Evolutionary conservation across 2,888 invertebrate genomes (phyloP), one percentile per base, ranked within the genome.

Genomic region (Tipula vernalis): DNA sequence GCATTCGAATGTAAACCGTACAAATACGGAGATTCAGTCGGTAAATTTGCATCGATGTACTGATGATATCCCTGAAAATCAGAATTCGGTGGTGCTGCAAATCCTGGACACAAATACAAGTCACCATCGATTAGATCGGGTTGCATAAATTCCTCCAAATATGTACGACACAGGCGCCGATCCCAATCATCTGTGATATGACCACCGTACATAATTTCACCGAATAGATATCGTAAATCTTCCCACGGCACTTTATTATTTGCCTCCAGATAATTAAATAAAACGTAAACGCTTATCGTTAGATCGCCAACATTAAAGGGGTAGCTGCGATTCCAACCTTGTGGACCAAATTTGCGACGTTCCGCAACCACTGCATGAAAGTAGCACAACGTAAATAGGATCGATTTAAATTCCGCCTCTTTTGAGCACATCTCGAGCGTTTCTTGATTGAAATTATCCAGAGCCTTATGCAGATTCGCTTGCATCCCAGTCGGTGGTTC

Each of bases 171-270:
- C 3, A 98, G 93, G 47, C 96, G 93, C 85, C 98, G 93, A 91
- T 98, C 98, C 97, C 98, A 98, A 91, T 98, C 98, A 90, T 98
- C 98, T 0, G 98, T 98, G 89, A 98, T 98, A 90, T 98, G 98
- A 0, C 98, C 98, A 0, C 98, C 98, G 90, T 98, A 98, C 98
- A 98, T 98, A 89, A 98, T 98, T 92, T 98, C 98, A 0, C 98
- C 98, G 90, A 98, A 98, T 18, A 98, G 92, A 91, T 98, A 98
- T 0, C 98, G 94, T 89, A 98, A 92, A 92, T 98, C 98, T 91
- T 98, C 98, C 97, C 97, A 98, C 0, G 98, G 98, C 5, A 98
- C 96, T 88, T 95, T 95, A 83, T 94, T 94, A 89, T 97, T 98
- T 86, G 95, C 96, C 90, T 98, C 98, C 90, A 98, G 91, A 91